Evolutionary conservation across 2,888 invertebrate species (phyloP).

Genomic region (Calameuta idolon): DNA sequence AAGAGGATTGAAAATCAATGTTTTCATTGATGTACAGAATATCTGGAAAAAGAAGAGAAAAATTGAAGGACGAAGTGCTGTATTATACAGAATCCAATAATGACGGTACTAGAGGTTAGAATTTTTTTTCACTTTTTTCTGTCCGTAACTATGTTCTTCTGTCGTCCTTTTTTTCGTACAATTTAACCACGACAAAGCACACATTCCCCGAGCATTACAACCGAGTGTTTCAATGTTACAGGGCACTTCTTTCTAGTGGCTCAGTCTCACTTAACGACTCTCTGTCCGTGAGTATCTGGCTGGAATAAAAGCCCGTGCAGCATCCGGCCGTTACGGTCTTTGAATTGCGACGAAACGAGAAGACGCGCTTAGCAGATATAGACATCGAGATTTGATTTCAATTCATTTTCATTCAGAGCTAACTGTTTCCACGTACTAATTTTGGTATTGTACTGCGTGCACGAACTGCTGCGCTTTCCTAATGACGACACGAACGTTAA

Average conservation of each 20-base stretch:
- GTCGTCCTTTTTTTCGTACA: not conserved
- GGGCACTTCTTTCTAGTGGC: not conserved
- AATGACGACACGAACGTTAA: not conserved
- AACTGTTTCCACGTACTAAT: not conserved
- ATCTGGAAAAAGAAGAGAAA: not conserved
- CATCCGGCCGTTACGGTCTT: not conserved
- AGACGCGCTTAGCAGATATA: not conserved
- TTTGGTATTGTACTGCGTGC: not conserved
- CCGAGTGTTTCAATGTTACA: not conserved
- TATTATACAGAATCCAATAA: not conserved
- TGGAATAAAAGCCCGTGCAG: not conserved
- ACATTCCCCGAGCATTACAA: not conserved
- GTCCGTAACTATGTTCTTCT: not conserved
- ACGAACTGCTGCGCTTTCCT: not conserved
- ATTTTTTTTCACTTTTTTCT: not conserved
- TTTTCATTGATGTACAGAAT: not conserved
- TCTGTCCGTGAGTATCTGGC: not conserved
- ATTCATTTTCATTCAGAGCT: not conserved
- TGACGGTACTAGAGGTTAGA: not conserved
- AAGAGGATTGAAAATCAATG: not conserved
- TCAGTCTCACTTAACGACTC: not conserved
- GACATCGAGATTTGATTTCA: not conserved
- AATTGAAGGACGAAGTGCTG: not conserved
- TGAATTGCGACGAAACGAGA: not conserved
- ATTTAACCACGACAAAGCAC: not conserved